Percentiles rank a stretch among this genome's conserved stretches.
Conservation (phyloP, 2,113 vertebrate genomes). For the Grallaria varia region DNA sequence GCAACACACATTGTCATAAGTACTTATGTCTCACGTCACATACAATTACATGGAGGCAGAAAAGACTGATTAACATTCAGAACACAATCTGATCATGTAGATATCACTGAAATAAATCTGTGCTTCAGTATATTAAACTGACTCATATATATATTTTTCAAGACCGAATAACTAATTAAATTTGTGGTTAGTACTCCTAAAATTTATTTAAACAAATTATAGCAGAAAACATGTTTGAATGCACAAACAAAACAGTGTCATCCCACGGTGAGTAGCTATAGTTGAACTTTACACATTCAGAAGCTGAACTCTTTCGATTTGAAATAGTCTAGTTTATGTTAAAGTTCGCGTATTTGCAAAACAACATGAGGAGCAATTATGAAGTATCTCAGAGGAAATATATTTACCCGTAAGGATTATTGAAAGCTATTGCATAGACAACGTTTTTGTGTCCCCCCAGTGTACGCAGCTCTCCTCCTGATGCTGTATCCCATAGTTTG, state of each 20-base stretch:
- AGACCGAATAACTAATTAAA: not conserved
- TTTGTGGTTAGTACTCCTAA: not conserved
- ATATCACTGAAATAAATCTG: not conserved
- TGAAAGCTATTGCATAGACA: slow-evolving; percentile 93
- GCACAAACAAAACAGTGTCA: not conserved
- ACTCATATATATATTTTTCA: not conserved
- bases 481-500: slow-evolving; percentile 90
- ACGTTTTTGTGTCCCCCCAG: slow-evolving; percentile 91
- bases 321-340: not conserved
- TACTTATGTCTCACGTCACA: not conserved
- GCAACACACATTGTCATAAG: not conserved
- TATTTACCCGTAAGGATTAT: slow-evolving; percentile 92
- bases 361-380: not conserved
- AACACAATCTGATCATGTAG: not conserved
- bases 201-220: not conserved
- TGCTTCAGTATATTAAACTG: not conserved
- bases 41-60: not conserved
- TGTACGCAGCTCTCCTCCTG: slow-evolving; percentile 81
- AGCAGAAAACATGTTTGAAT: not conserved
- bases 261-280: not conserved
- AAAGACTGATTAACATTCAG: not conserved
- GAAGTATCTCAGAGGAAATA: not conserved
- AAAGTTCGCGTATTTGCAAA: not conserved
- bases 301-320: not conserved
- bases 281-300: not conserved